Percentiles rank a stretch among this genome's conserved stretches.
Evolutionary conservation across 2,113 vertebrate genomes (phyloP).

Genomic region (Dolichallabes microphthalmus): DNA sequence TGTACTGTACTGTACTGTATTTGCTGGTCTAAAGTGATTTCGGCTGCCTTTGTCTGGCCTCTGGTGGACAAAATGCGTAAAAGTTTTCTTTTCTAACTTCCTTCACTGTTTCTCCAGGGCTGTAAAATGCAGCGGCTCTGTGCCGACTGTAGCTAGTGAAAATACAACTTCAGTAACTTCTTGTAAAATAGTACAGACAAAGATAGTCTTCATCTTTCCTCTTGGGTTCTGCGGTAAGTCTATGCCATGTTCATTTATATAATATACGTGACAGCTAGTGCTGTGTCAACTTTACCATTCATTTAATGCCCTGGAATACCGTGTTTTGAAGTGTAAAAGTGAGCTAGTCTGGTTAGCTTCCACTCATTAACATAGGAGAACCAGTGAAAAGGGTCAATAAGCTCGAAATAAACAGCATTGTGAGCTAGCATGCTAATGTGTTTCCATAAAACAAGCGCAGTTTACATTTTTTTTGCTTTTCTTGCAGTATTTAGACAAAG

Average conservation of each 20-base stretch:
- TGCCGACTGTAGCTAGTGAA: conserved; percentile 16
- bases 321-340: neutral
- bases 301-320: conserved; percentile 8
- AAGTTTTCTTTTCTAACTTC: neutral
- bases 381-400: neutral
- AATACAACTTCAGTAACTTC: neutral
- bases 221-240: conserved; percentile 35
- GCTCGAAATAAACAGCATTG: neutral
- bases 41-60: neutral
- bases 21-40: neutral
- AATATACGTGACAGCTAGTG: neutral
- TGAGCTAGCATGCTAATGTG: neutral
- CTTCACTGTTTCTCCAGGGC: neutral
- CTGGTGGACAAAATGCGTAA: conserved; percentile 33
- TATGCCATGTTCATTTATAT: neutral
- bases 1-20: neutral
- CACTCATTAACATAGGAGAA: neutral
- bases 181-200: neutral
- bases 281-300: neutral
- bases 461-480: neutral
- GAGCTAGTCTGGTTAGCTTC: neutral
- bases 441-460: neutral
- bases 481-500: neutral
- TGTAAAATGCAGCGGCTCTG: neutral
- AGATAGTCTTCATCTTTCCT: neutral